Conservation (phyloP, 1,140 invertebrate species). For the Drosophila baimaii region DNA sequence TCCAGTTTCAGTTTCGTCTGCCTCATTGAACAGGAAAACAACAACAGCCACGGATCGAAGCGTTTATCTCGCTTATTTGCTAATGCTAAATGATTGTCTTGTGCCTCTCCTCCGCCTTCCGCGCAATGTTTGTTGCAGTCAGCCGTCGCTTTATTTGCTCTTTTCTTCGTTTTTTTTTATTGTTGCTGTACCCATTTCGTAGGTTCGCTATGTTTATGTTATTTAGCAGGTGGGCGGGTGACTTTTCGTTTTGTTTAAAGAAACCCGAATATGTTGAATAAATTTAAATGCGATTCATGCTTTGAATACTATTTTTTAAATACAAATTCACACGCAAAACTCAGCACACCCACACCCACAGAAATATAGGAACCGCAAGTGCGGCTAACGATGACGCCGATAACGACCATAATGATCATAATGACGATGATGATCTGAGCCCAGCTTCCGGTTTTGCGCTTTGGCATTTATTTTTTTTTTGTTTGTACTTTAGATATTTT, state of each 20-base stretch:
- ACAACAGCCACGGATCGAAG: slow-evolving; percentile 60
- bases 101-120: slow-evolving; percentile 39
- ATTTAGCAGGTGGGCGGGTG: slow-evolving; percentile 67
- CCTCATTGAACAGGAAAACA: slow-evolving; percentile 50
- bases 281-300: slow-evolving; percentile 62
- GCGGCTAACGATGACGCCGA: slow-evolving; percentile 58
- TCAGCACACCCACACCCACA: slow-evolving; percentile 20
- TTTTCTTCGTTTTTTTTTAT: slow-evolving; percentile 36
- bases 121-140: slow-evolving; percentile 65
- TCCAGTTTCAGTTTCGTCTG: slow-evolving; percentile 47
- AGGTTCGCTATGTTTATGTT: slow-evolving; percentile 60
- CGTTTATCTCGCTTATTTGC: slow-evolving; percentile 74
- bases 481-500: slow-evolving; percentile 27
- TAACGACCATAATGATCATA: slow-evolving; percentile 37
- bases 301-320: slow-evolving; percentile 35
- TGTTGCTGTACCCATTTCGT: slow-evolving; percentile 31
- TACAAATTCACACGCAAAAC: slow-evolving; percentile 19
- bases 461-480: slow-evolving; percentile 31
- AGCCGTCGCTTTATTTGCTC: slow-evolving; percentile 25
- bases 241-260: slow-evolving; percentile 66
- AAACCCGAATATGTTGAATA: slow-evolving; percentile 57
- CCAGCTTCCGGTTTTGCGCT: slow-evolving; percentile 74
- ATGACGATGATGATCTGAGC: slow-evolving; percentile 54
- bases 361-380: slow-evolving; percentile 58
- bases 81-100: slow-evolving; percentile 75